Conservation (phyloP, 2,888 invertebrate species). For the Blastobasis adustella region DNA sequence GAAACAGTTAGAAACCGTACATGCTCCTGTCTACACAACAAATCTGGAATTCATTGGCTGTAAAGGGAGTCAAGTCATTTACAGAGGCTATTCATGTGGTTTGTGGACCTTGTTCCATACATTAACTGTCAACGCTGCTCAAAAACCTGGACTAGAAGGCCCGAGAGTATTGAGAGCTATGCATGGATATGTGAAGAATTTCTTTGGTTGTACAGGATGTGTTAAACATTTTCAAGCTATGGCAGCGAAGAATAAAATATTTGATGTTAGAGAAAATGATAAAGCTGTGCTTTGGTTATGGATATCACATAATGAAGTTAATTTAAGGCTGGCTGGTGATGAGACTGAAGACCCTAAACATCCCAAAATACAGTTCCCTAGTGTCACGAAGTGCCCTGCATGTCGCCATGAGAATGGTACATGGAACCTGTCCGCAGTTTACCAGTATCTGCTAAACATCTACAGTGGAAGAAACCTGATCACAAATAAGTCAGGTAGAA, state of each 20-base stretch:
- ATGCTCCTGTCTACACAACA: conserved; percentile 72
- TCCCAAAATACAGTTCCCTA: conserved; percentile 94
- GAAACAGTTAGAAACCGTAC: conserved; percentile 63
- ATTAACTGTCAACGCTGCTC: conserved; percentile 85
- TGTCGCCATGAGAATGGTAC: conserved; percentile 76
- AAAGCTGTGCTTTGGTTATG: conserved; percentile 94
- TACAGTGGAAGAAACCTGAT: conserved; percentile 50
- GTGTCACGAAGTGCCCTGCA: conserved; percentile 75
- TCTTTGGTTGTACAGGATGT: conserved; percentile 96
- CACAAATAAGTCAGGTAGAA: too few relatives aligned
- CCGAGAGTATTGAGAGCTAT: conserved; percentile 86
- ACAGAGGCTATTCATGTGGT: conserved; percentile 94
- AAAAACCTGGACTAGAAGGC: conserved; percentile 68
- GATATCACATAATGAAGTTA: conserved; percentile 95
- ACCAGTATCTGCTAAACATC: conserved; percentile 74
- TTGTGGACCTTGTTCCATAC: conserved; percentile 97
- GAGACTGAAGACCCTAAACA: conserved; percentile 91
- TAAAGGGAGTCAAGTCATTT: conserved; percentile 82
- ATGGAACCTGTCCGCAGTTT: conserved; percentile 79
- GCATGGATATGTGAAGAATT: conserved; percentile 90
- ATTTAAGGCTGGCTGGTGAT: conserved; percentile 89
- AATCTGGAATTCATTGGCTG: conserved; percentile 84
- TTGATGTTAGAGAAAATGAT: conserved; percentile 80
- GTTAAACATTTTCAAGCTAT: conserved; percentile 91
- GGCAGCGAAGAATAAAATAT: conserved; percentile 81